Evolutionary conservation across 2,797 vertebrate species (phyloP).

Genomic region (Neostethus bicornis): DNA sequence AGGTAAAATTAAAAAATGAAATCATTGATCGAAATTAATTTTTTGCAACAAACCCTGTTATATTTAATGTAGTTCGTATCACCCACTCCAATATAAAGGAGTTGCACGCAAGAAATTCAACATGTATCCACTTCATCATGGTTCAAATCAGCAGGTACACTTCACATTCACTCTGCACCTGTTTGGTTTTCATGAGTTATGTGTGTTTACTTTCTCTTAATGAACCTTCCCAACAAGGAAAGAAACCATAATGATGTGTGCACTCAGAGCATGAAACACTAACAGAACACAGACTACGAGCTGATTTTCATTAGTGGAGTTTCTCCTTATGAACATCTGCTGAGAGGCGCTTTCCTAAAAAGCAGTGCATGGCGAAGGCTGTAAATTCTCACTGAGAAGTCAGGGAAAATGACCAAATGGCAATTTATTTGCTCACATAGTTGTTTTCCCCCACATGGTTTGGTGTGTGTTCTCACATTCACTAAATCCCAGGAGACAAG

Average conservation of each 20-base stretch:
- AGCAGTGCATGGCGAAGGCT: constrained; percentile 3
- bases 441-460: constrained; percentile 33
- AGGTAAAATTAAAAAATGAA: too few species aligned
- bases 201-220: background rate
- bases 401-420: constrained; percentile 22
- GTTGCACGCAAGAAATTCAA: too few species aligned
- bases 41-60: too few species aligned
- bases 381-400: constrained; percentile 33
- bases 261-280: background rate
- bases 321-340: constrained; percentile 58
- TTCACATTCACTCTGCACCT: background rate
- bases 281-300: constrained; percentile 10
- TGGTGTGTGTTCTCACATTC: constrained; percentile 35
- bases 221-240: background rate
- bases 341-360: constrained; percentile 30
- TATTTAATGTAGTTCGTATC: too few species aligned
- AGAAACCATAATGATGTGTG: constrained; percentile 6
- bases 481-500: constrained; percentile 58
- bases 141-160: background rate
- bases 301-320: constrained; percentile 21
- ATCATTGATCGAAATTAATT: too few species aligned
- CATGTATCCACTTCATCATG: too few species aligned
- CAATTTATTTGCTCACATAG: constrained; percentile 18
- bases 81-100: too few species aligned
- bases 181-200: background rate